These are phyloP conservation scores for Tenthredo notha DNA, from an alignment of 2,888 invertebrate genomes.

Conservation along the genomic window DNA sequence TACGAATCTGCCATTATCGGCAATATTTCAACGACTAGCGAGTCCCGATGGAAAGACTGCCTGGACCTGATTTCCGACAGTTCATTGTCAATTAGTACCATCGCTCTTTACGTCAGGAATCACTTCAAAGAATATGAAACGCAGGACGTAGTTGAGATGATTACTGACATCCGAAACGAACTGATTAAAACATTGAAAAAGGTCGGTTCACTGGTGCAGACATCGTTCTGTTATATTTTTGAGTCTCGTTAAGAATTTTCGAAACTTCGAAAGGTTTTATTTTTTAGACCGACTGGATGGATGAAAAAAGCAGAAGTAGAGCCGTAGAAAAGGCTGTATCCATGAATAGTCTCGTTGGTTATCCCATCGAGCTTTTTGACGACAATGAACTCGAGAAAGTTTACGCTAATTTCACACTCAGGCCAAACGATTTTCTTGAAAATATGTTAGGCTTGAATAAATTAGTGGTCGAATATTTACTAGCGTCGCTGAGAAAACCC, in stretches of 20 bases:
- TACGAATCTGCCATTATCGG: conserved; percentile 88
- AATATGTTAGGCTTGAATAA: conserved; percentile 79
- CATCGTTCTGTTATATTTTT: background rate
- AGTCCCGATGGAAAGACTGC: conserved; percentile 96
- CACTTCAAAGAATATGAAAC: conserved; percentile 93
- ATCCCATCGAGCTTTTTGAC: conserved; percentile 93
- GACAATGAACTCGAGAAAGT: conserved; percentile 89
- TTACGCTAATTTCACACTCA: conserved; percentile 81
- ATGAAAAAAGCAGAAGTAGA: conserved; percentile 87
- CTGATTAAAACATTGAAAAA: conserved; percentile 89
- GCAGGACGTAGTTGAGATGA: conserved; percentile 92
- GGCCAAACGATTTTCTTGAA: conserved; percentile 77
- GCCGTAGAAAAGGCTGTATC: conserved; percentile 90
- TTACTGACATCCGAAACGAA: conserved; percentile 89
- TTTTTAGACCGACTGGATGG: conserved; percentile 92
- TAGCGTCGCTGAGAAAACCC: conserved; percentile 78
- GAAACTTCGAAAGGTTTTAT: background rate
- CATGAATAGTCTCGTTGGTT: conserved; percentile 95
- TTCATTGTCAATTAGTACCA: conserved; percentile 85
- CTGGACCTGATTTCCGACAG: conserved; percentile 89
- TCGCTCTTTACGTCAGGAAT: conserved; percentile 92
- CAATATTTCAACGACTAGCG: conserved; percentile 89
- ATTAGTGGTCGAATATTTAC: conserved; percentile 69
- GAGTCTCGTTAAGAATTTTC: background rate
- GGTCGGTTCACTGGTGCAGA: conserved; percentile 68